phyloP scores from a whole-genome alignment of 2,113 vertebrate genomes.

The Brachyhypopomus occidentalis region DNA sequence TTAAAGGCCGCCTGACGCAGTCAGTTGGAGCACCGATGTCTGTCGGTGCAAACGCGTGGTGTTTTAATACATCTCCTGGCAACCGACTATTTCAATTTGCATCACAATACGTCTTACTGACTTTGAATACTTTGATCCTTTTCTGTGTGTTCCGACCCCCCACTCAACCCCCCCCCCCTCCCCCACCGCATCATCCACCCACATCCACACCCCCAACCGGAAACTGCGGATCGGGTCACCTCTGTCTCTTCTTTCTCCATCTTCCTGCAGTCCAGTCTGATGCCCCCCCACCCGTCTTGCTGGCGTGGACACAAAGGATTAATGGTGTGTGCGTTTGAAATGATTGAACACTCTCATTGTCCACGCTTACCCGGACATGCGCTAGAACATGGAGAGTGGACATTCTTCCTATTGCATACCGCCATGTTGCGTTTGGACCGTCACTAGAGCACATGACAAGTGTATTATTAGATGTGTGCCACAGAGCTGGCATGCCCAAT shows the following conservation, averaged over 20 bases:
- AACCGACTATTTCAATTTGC: constrained; percentile 11
- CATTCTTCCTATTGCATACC: background rate
- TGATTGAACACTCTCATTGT: background rate
- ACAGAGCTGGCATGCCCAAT: constrained; percentile 39
- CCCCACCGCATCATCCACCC: background rate
- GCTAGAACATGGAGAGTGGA: background rate
- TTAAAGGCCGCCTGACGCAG: background rate
- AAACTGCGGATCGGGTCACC: constrained; percentile 36
- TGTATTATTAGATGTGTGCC: constrained; percentile 38
- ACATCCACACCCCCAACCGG: background rate
- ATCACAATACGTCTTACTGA: constrained; percentile 12
- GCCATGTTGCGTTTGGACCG: no score
- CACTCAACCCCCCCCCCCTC: background rate
- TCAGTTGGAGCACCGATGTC: background rate
- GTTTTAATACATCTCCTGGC: background rate
- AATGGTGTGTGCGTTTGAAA: constrained; percentile 28
- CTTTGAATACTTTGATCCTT: constrained; percentile 27
- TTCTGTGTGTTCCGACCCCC: constrained; percentile 11
- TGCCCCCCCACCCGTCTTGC: constrained; percentile 8
- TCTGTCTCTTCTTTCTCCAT: constrained; percentile 32
- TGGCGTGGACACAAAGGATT: constrained; percentile 13
- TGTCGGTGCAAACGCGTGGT: no score
- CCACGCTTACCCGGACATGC: no score
- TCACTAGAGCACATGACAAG: constrained; percentile 12
- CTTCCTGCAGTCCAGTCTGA: constrained; percentile 40